Base-by-base conservation (phyloP, 1,140 invertebrate genomes). In the Leucophenga varia region DNA sequence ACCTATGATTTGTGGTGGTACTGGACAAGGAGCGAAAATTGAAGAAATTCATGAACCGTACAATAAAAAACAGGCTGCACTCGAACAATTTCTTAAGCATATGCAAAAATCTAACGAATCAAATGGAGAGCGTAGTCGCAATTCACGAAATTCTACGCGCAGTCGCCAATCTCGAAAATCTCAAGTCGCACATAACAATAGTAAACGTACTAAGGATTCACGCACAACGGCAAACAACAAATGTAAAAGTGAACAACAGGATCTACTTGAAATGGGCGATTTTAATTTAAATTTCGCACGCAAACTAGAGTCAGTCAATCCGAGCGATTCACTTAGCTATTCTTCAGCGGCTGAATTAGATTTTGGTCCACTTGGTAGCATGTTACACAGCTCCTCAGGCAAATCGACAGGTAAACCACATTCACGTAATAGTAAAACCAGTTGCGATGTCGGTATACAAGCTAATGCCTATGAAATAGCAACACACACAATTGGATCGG, bases 401-500 rank as follows among this genome's bases (percentile, higher is more conserved):
- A 59, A 79, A 59, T 76, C 80, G 46, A 56, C 77, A 57, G 74
- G 75, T 60, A 79, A 80, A 36, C 77, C 80, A 41, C 76, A 80
- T 43, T 75, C 71, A 3, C 79, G 81, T 2, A 74, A 72, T 32
- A 76, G 73, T 51, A 78, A 77, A 50, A 75, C 61, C 19, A 76
- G 76, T 44, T 72, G 76, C 39, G 80, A 81, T 51, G 79, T 81
- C 16, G 79, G 79, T 40, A 79, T 80, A 12, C 82, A 84, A 53
- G 79, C 79, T 0, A 82, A 80, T 63, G 82, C 81, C 0, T 77
- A 80, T 49, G 83, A 85, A 64, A 82, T 85, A 22, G 78, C 80
- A 2, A 82, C 79, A 10, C 81, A 82, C 54, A 83, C 80, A 2
- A 70, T 79, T 5, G 45, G 49, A 19, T 50, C 55, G 22, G 69